phyloP scores from a whole-genome alignment of 2,113 vertebrate genomes.

The Axis porcinus region DNA sequence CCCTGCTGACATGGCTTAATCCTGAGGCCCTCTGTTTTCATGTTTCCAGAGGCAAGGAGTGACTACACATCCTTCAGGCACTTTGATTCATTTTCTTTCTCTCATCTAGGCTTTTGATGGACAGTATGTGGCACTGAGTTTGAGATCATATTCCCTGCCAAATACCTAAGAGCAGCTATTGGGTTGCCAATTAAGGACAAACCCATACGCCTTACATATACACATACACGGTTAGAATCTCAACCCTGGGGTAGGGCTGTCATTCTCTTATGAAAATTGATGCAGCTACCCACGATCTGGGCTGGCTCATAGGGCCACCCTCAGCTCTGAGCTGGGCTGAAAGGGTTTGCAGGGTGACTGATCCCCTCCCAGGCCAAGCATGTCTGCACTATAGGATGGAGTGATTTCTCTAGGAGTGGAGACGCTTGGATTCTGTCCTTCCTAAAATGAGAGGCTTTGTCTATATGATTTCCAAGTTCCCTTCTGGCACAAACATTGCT shows the following conservation, averaged over 20 bases:
- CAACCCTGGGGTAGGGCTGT: background rate
- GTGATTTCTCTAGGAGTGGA: background rate
- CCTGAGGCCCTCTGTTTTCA: background rate
- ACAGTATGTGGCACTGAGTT: background rate
- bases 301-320: background rate
- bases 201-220: conserved; percentile 16
- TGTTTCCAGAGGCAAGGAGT: background rate
- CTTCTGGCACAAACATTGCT: background rate
- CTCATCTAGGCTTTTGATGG: conserved; percentile 26
- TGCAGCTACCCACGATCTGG: background rate
- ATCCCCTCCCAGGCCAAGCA: background rate
- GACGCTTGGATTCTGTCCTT: background rate
- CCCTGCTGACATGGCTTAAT: background rate
- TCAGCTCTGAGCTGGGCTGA: background rate
- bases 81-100: background rate
- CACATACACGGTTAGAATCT: background rate
- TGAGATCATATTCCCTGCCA: conserved; percentile 17
- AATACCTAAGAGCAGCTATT: background rate
- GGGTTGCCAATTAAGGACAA: conserved; percentile 19
- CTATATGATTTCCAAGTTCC: conserved; percentile 6
- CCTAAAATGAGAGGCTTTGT: background rate
- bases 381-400: background rate
- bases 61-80: background rate
- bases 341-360: background rate
- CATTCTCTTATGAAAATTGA: conserved; percentile 25